Percentiles rank a stretch among this genome's conserved stretches.
Conservation (phyloP, 2,888 invertebrate genomes). For the Trichacis sp. region DNA sequence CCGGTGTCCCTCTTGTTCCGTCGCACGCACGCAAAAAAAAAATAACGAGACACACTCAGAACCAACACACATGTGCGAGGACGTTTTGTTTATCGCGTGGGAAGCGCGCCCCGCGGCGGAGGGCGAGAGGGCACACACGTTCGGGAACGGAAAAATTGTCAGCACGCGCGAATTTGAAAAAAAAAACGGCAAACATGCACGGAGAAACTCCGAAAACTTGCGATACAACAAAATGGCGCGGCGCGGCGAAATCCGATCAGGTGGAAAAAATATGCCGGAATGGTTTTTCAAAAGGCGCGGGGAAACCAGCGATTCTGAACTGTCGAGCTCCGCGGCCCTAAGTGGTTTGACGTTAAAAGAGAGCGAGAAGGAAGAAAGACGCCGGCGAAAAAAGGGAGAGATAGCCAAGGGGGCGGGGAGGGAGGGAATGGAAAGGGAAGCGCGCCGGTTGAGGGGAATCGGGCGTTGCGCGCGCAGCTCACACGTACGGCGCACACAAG, state of each 20-base stretch:
- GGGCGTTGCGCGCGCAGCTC: constrained; percentile 9
- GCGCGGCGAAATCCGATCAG: constrained; percentile 59
- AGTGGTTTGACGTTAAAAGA: constrained; percentile 65
- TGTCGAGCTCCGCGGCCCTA: constrained; percentile 61
- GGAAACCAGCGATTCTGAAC: too few species aligned
- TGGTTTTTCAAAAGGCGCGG: constrained; percentile 50
- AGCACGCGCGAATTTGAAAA: too few species aligned
- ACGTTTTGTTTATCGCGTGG: not conserved
- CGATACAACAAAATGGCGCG: constrained; percentile 62
- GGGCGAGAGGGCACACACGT: too few species aligned
- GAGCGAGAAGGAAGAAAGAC: constrained; percentile 20
- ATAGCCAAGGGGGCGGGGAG: constrained; percentile 16
- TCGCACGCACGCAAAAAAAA: too few species aligned
- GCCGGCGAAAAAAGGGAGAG: constrained; percentile 31
- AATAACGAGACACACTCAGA: constrained; percentile 8
- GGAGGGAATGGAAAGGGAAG: constrained; percentile 4
- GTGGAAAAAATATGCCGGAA: constrained; percentile 63
- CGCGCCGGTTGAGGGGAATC: not conserved
- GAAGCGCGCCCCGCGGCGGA: too few species aligned
- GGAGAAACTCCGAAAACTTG: too few species aligned
- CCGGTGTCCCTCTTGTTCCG: too few species aligned
- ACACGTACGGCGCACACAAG: not conserved
- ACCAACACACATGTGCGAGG: constrained; percentile 4
- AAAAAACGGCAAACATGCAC: too few species aligned
- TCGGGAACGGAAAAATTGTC: constrained; percentile 35